Percentiles rank a stretch among this genome's conserved stretches.
Conservation (phyloP, 2,888 invertebrate genomes). For the Aphidoletes aphidimyza region DNA sequence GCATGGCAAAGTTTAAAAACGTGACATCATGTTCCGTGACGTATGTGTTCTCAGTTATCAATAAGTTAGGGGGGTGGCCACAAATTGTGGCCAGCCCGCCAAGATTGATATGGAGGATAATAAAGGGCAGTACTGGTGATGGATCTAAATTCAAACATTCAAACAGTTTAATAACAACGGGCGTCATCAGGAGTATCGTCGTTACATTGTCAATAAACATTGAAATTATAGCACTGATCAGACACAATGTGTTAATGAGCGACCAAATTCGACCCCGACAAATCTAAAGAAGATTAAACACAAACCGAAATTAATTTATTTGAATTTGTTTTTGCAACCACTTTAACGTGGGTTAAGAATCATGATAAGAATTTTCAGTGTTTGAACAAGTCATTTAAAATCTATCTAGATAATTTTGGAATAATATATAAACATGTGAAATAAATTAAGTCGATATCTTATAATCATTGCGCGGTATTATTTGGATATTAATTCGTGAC, state of each 20-base stretch:
- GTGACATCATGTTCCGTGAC: conserved; percentile 79
- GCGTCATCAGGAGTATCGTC: conserved; percentile 80
- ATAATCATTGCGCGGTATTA: no score
- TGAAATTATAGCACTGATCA: conserved; percentile 77
- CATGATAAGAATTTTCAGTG: no score
- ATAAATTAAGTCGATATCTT: no score
- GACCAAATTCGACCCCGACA: conserved; percentile 76
- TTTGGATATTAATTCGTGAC: no score
- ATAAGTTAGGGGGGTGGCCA: no score
- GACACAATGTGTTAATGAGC: conserved; percentile 75
- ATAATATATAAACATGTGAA: no score
- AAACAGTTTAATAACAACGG: conserved; percentile 83
- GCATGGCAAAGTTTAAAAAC: conserved; percentile 81
- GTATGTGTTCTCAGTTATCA: neutral
- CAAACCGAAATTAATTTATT: neutral
- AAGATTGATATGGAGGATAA: conserved; percentile 92
- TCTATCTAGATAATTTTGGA: no score
- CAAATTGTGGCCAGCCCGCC: no score
- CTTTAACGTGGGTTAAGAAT: no score
- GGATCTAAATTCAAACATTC: conserved; percentile 91
- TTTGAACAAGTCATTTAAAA: no score
- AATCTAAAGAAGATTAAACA: neutral
- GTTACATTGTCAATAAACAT: conserved; percentile 84
- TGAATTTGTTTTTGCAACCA: no score
- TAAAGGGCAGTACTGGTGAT: conserved; percentile 85